Base-by-base conservation (phyloP, 2,888 invertebrate species). In the Eupithecia abbreviata region DNA sequence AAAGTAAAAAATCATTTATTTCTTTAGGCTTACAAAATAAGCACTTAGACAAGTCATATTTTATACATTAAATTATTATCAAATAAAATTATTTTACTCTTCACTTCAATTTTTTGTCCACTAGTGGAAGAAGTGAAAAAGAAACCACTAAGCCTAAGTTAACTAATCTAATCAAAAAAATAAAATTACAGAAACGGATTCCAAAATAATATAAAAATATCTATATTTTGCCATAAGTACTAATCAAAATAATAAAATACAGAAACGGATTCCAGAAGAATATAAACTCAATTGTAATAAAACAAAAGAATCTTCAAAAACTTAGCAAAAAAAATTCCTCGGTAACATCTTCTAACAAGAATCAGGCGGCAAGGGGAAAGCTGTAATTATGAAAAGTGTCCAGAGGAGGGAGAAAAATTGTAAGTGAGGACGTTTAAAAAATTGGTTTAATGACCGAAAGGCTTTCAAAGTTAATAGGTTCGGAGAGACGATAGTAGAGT, bases 311-410 rank as follows among this genome's bases (percentile, higher is more conserved):
- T 75, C 67, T 76, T 71, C 55, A 49, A 30, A 74, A 77, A 78
- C 74, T 78, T 74, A 58, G 55, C 74, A 55, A 78, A 76, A 30
- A 71, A 58, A 58, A 89, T 89, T 90, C 90, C 85, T 84, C 87
- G 89, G 90, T 91, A 92, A 93, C 93, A 93, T 94, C 93, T 93
- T 93, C 91, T 93, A 88, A 91, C 88, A 89, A 90, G 90, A 84
- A 84, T 82, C 82, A 84, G 82, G 80, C 81, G 78, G 82, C 77
- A 81, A 83, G 84, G 84, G 86, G 85, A 84, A 84, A 85, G 88
- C 88, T 89, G 92, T 94, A 93, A 95, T 94, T 94, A 93, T 93
- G 94, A 93, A 94, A 93, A 95, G 94, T 94, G 94, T 94, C 92
- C 90, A 30, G 84, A 87, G 84, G 81, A 84, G 91, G 72, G 89